Evolutionary conservation across 1,140 invertebrate genomes (phyloP).

Genomic region (Zaprionus gabonicus): DNA sequence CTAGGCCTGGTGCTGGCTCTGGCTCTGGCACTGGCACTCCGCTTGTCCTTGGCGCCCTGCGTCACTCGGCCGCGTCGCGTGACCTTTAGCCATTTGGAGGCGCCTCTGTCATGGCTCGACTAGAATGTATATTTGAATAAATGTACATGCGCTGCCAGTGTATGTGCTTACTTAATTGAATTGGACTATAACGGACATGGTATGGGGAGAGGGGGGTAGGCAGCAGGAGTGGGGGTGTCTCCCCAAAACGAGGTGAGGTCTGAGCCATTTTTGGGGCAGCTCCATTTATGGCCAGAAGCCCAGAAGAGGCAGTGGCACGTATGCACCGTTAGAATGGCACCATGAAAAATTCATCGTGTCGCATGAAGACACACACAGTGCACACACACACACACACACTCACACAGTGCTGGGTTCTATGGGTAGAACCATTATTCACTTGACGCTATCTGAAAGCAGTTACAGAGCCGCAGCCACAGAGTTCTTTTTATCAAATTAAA

Average conservation of each 20-base stretch:
- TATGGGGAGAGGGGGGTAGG: not conserved
- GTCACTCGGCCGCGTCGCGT: constrained; percentile 54
- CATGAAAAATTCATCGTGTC: constrained; percentile 36
- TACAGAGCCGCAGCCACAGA: not conserved
- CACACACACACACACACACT: not conserved
- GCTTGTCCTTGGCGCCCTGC: constrained; percentile 59
- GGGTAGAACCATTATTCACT: constrained; percentile 1
- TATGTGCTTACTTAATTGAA: constrained; percentile 64
- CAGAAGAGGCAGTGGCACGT: constrained; percentile 47
- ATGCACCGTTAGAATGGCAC: constrained; percentile 64
- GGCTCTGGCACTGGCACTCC: not conserved
- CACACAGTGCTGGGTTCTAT: not conserved
- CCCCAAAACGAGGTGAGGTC: constrained; percentile 1
- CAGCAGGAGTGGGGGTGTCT: not conserved
- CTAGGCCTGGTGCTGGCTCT: not conserved
- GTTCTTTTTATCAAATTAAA: constrained; percentile 28
- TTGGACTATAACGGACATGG: constrained; percentile 51
- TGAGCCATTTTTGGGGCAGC: constrained; percentile 58
- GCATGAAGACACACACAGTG: constrained; percentile 4
- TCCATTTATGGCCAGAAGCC: constrained; percentile 55
- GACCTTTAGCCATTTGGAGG: constrained; percentile 65
- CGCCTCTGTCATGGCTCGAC: constrained; percentile 47
- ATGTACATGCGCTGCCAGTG: not conserved
- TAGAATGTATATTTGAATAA: constrained; percentile 21
- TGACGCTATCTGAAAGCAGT: constrained; percentile 6